phyloP scores from a whole-genome alignment of 2,888 invertebrate genomes.

The Candidula unifasciata region DNA sequence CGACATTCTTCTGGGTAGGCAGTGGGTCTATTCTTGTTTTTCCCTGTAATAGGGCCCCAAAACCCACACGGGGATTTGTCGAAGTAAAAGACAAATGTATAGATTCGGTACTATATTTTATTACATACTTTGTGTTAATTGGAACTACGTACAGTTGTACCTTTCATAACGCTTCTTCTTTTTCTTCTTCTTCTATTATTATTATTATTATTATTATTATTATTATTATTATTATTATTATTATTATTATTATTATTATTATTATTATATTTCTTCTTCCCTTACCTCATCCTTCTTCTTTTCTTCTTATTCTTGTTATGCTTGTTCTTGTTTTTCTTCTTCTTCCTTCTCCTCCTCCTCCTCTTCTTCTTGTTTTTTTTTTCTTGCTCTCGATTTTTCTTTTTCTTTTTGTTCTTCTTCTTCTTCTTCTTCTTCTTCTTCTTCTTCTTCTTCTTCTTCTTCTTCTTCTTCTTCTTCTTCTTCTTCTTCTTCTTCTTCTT shows the following conservation, averaged over 20 bases:
- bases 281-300: too few relatives aligned
- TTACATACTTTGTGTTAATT: not conserved
- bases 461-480: not conserved
- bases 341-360: not conserved
- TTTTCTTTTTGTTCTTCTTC: conserved; percentile 15
- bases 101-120: too few relatives aligned
- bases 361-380: too few relatives aligned
- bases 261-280: not conserved
- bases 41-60: too few relatives aligned
- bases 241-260: not conserved
- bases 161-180: not conserved
- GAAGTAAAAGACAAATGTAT: too few relatives aligned
- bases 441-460: conserved; percentile 1
- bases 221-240: not conserved
- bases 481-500: not conserved
- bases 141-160: not conserved
- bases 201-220: not conserved
- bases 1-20: too few relatives aligned
- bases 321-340: too few relatives aligned
- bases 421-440: conserved; percentile 2
- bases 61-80: too few relatives aligned
- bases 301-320: too few relatives aligned
- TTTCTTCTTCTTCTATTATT: not conserved
- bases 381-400: too few relatives aligned
- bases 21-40: too few relatives aligned